Evolutionary conservation across 2,113 vertebrate genomes (phyloP), one percentile per base, ranked within the genome.

Genomic region (Melanostigma gelatinosum): DNA sequence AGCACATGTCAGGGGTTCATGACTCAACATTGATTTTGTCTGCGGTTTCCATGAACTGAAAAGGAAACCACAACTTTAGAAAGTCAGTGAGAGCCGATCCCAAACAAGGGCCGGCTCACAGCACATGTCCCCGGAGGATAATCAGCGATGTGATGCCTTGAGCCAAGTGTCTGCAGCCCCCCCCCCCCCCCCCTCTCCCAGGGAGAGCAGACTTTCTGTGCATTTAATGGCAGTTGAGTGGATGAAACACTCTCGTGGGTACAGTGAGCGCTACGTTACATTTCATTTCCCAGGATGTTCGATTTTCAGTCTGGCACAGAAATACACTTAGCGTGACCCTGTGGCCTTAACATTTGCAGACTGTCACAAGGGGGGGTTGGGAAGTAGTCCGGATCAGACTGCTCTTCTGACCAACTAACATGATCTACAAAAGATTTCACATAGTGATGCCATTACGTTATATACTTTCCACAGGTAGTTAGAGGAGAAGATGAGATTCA

Each of bases 211-310:
- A 54, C 58, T 57, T 65, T 79, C 75, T 75, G 57, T 71, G 72
- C 79, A 77, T 83, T 75, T 87, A 85, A 80, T 67, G 65, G 68
- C 73, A 61, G 73, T 58, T 77, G 79, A 79, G 68, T 77, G 79
- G 75, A 67, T 79, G 75, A 85, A 82, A 70, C 50, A 24, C 70
- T 66, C 48, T 74, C 64, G n/a, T 70, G 82, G 79, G 85, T 54
- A n/a, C 75, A 50, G 46, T 55, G 66, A 75, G 34, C 72, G 16
- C 34, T 22, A 42, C 71, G 15, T 80, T 69, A 38, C 75, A 58
- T 70, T 82, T 79, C 32, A 77, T 80, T 89, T 87, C 79, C 77
- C 68, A 63, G 46, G 72, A 79, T 65, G 60, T 82, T 65, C 38
- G 27, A 54, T 61, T 74, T 61, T 22, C n/a, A 0, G n/a, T 76